Conservation (phyloP, 2,888 invertebrate genomes). For the Cerastis leucographa region DNA sequence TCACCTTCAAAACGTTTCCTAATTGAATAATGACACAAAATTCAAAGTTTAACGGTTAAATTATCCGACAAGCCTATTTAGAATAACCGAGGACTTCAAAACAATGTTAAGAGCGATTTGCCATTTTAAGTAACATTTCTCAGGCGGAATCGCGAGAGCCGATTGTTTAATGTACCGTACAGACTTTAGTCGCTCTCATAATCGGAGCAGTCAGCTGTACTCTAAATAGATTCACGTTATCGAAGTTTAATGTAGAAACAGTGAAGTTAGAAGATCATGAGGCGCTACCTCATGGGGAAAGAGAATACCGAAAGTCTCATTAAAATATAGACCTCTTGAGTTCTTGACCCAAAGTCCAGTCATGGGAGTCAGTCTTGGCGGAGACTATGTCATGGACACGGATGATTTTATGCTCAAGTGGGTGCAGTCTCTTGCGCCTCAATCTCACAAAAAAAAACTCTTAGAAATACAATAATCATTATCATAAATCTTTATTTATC, state of each 20-base stretch:
- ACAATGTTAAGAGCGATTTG: constrained; percentile 65
- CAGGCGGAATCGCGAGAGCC: constrained; percentile 63
- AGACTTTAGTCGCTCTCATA: constrained; percentile 80
- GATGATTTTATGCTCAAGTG: not conserved
- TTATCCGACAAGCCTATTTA: constrained; percentile 60
- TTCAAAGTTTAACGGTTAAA: constrained; percentile 34
- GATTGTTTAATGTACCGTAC: constrained; percentile 86
- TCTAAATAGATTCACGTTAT: constrained; percentile 77
- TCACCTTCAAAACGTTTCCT: constrained; percentile 10
- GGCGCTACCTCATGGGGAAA: constrained; percentile 2
- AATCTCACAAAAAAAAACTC: not conserved
- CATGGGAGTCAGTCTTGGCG: not conserved
- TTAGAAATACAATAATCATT: too few relatives aligned
- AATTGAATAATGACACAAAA: constrained; percentile 46
- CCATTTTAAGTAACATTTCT: constrained; percentile 69
- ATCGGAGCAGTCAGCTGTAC: constrained; percentile 81
- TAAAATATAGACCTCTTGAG: not conserved
- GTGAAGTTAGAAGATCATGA: constrained; percentile 56
- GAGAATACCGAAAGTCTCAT: not conserved
- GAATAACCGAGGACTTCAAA: constrained; percentile 57
- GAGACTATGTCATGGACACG: not conserved
- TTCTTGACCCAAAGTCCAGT: not conserved
- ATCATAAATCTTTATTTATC: too few relatives aligned
- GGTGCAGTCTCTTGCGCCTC: not conserved
- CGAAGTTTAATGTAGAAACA: constrained; percentile 71